A percentile compares a stretch with the other conserved stretches of the same genome.
Evolutionary conservation across 1,140 invertebrate genomes (phyloP).

Genomic region (Tetramorium alpestre): DNA sequence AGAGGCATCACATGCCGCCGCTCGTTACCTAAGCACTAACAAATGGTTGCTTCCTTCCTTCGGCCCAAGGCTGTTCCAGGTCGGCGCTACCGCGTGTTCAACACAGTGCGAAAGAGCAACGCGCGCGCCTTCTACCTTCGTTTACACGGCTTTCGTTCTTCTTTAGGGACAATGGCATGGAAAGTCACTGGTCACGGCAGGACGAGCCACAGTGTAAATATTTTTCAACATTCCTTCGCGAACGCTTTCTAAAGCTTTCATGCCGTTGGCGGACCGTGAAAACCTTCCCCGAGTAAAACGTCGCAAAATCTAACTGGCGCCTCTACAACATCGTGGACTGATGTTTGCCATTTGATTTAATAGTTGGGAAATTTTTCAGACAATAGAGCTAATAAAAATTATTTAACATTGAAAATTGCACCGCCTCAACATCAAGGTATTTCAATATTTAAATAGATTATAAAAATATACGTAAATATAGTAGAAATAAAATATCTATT

Average conservation of each 20-base stretch:
- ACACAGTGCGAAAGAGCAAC: slow-evolving; percentile 63
- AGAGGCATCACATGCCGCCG: neutral
- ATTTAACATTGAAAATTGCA: neutral
- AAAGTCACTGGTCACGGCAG: slow-evolving; percentile 36
- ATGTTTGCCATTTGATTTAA: neutral
- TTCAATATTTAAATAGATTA: neutral
- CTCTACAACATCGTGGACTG: neutral
- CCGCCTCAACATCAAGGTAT: neutral
- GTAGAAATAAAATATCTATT: neutral
- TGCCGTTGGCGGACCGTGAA: slow-evolving; percentile 35
- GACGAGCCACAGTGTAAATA: slow-evolving; percentile 45
- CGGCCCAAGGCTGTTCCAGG: slow-evolving; percentile 68
- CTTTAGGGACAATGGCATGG: slow-evolving; percentile 61
- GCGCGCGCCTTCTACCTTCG: slow-evolving; percentile 54
- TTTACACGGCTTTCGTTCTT: slow-evolving; percentile 64
- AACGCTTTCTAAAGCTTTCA: slow-evolving; percentile 53
- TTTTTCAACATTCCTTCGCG: slow-evolving; percentile 31
- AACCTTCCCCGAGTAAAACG: neutral
- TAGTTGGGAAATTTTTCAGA: neutral
- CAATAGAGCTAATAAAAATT: neutral
- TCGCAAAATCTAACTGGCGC: neutral
- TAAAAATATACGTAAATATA: neutral
- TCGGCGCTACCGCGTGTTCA: slow-evolving; percentile 61
- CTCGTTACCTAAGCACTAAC: slow-evolving; percentile 72
- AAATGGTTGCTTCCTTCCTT: slow-evolving; percentile 71